phyloP scores from a whole-genome alignment of 2,888 invertebrate genomes.

The Tinea pellionella region DNA sequence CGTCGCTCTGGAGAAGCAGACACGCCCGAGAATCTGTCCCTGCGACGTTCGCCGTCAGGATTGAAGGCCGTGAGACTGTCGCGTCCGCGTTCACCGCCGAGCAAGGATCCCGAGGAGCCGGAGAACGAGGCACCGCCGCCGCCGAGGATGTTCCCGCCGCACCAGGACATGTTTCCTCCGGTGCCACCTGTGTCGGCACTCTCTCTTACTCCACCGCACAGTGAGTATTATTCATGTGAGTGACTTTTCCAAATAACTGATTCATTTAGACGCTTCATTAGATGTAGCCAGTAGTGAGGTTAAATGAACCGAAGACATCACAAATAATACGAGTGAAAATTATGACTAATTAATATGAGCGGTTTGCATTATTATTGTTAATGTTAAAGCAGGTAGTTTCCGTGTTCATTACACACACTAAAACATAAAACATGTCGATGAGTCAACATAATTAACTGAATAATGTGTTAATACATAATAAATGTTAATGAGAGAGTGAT shows the following conservation, averaged over 20 bases:
- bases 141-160: constrained; percentile 65
- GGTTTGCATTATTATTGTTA: neutral
- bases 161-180: constrained; percentile 78
- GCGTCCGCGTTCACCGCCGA: constrained; percentile 49
- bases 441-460: neutral
- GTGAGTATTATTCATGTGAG: constrained; percentile 59
- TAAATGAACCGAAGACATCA: neutral
- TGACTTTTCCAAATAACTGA: constrained; percentile 1
- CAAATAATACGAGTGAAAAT: neutral
- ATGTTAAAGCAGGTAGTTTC: neutral
- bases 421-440: neutral
- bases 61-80: constrained; percentile 53
- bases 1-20: constrained; percentile 83
- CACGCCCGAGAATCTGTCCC: constrained; percentile 71
- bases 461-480: neutral
- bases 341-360: neutral
- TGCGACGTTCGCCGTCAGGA: constrained; percentile 62
- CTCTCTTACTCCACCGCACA: constrained; percentile 85
- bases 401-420: neutral
- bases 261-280: neutral
- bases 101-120: constrained; percentile 44
- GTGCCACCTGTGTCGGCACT: constrained; percentile 80
- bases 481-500: neutral
- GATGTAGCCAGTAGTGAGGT: neutral
- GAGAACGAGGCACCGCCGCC: constrained; percentile 66